phyloP scores from a whole-genome alignment of 2,113 vertebrate genomes.

The Dromiciops gliroides region DNA sequence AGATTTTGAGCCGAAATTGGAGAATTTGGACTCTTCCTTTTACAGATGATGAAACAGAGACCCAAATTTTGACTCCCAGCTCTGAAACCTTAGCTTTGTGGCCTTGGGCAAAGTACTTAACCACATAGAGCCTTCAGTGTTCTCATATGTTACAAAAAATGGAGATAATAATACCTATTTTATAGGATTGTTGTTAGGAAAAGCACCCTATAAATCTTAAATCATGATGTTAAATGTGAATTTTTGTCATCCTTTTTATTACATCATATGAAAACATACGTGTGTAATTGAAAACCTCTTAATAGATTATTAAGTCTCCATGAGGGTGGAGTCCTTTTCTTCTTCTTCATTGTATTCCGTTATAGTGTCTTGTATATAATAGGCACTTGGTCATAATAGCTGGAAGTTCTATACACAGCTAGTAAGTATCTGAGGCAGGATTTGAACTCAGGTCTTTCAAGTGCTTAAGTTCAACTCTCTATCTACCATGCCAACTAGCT shows the following conservation, averaged over 20 bases:
- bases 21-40: background rate
- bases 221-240: background rate
- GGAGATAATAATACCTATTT: background rate
- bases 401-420: background rate
- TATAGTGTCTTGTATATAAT: background rate
- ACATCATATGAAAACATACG: background rate
- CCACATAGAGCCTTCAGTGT: background rate
- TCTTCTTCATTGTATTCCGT: background rate
- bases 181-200: background rate
- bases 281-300: too few relatives aligned
- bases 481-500: background rate
- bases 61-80: background rate
- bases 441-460: background rate
- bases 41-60: background rate
- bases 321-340: too few relatives aligned
- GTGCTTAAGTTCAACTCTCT: background rate
- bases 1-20: background rate
- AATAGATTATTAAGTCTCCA: too few relatives aligned
- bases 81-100: background rate
- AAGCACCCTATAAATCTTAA: background rate
- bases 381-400: background rate
- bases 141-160: background rate
- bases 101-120: background rate
- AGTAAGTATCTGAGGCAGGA: background rate
- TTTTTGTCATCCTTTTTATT: background rate